These are phyloP conservation scores for Pandemis cinnamomeana DNA, from an alignment of 2,888 invertebrate species.

Conservation along the genomic window DNA sequence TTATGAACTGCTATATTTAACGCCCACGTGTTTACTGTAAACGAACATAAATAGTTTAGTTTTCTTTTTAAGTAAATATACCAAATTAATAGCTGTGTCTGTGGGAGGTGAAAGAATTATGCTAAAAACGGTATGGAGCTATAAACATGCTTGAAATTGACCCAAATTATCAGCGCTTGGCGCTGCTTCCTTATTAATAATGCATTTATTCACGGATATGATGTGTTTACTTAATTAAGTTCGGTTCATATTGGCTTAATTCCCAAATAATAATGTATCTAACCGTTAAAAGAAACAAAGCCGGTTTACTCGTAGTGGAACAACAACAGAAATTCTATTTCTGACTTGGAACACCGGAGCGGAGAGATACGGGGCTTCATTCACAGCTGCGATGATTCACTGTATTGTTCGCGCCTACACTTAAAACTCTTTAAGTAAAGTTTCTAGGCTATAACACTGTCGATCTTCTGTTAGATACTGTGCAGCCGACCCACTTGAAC, in stretches of 20 bases:
- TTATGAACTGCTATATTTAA: constrained; percentile 47
- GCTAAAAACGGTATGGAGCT: constrained; percentile 55
- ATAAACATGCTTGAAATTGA: constrained; percentile 57
- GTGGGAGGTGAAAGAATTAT: constrained; percentile 68
- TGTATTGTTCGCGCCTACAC: constrained; percentile 71
- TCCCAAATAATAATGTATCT: constrained; percentile 11
- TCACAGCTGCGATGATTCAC: constrained; percentile 73
- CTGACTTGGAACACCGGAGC: constrained; percentile 70
- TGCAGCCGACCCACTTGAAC: constrained; percentile 56
- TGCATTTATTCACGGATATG: constrained; percentile 37
- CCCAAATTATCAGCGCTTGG: constrained; percentile 61
- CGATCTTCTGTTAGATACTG: constrained; percentile 52
- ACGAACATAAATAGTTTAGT: constrained; percentile 47
- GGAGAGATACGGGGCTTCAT: constrained; percentile 69
- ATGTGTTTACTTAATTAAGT: constrained; percentile 21
- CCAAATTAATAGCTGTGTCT: constrained; percentile 47
- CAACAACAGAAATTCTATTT: constrained; percentile 62
- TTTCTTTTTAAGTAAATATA: constrained; percentile 55
- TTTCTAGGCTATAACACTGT: constrained; percentile 55
- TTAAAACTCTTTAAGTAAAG: constrained; percentile 46
- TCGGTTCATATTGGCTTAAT: constrained; percentile 2
- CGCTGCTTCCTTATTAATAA: constrained; percentile 68
- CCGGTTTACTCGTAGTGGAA: constrained; percentile 44
- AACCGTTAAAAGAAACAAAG: constrained; percentile 54
- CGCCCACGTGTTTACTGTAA: constrained; percentile 52